A percentile compares a stretch with the other conserved stretches of the same genome.
phyloP scores from a whole-genome alignment of 2,888 invertebrate species.

The Criorhina ranunculi region DNA sequence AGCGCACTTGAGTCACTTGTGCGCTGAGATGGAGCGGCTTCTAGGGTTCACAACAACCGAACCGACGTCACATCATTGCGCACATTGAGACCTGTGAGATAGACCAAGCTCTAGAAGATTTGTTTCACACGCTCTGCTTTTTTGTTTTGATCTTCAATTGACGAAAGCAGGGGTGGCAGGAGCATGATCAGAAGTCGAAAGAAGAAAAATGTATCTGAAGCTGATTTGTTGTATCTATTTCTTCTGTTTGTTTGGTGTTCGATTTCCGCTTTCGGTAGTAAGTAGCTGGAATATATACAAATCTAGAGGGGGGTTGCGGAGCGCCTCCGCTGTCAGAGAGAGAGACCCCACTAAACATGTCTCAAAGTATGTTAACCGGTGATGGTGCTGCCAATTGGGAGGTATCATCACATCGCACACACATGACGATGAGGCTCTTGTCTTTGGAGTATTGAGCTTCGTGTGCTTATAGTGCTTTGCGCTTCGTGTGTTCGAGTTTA shows the following conservation, averaged over 20 bases:
- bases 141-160: conserved; percentile 58
- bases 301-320: not conserved
- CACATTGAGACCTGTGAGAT: conserved; percentile 66
- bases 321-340: not conserved
- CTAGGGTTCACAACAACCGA: conserved; percentile 64
- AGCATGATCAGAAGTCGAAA: conserved; percentile 10
- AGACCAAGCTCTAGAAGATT: conserved; percentile 49
- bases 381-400: conserved; percentile 40
- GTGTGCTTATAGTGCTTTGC: conserved; percentile 15
- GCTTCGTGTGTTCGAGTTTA: conserved; percentile 34
- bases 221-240: conserved; percentile 52
- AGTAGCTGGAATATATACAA: conserved; percentile 28
- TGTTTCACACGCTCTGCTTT: conserved; percentile 75
- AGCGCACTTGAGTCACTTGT: conserved; percentile 63
- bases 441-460: conserved; percentile 1
- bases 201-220: conserved; percentile 45
- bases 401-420: conserved; percentile 30
- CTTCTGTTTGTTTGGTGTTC: conserved; percentile 59
- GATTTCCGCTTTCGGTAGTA: conserved; percentile 69
- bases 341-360: conserved; percentile 33
- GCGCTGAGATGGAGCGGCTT: conserved; percentile 54
- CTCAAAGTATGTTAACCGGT: conserved; percentile 58
- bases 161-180: not conserved
- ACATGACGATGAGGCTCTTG: conserved; percentile 11
- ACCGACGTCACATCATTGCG: conserved; percentile 39